Percentiles rank a stretch among this genome's conserved stretches.
Evolutionary conservation across 2,888 invertebrate genomes (phyloP).

Genomic region (Cryptocephalus primarius): DNA sequence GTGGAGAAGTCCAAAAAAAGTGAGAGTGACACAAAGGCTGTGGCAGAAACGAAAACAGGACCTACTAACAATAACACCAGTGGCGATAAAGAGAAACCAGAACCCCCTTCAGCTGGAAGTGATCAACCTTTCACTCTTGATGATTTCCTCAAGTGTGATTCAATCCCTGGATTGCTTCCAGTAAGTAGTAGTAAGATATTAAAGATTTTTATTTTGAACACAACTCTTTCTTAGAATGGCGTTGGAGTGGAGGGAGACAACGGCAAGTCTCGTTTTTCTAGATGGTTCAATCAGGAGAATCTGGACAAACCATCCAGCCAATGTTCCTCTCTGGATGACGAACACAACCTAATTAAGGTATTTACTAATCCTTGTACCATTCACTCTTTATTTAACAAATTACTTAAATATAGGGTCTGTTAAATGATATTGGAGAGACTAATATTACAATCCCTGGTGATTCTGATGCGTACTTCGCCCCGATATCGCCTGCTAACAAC

Average conservation of each 20-base stretch:
- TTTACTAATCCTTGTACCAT: too few species aligned
- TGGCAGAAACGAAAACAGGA: neutral
- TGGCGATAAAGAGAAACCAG: neutral
- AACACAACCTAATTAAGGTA: conserved; percentile 22
- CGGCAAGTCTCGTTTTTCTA: conserved; percentile 64
- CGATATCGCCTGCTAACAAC: conserved; percentile 55
- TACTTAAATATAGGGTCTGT: conserved; percentile 38
- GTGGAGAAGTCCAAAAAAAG: conserved; percentile 1
- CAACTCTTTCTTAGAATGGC: conserved; percentile 45
- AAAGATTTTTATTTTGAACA: too few species aligned
- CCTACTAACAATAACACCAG: neutral
- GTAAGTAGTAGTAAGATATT: conserved; percentile 36
- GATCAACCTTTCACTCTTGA: conserved; percentile 63
- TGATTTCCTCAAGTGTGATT: conserved; percentile 72
- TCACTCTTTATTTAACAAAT: neutral
- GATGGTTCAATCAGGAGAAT: conserved; percentile 68
- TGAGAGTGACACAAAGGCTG: conserved; percentile 4
- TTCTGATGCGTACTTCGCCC: conserved; percentile 55
- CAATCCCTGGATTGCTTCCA: conserved; percentile 60
- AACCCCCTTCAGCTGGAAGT: conserved; percentile 5
- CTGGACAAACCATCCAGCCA: conserved; percentile 36
- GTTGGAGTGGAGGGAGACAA: conserved; percentile 40
- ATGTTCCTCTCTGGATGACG: conserved; percentile 49
- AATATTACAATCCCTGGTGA: conserved; percentile 36
- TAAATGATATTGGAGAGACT: conserved; percentile 48